phyloP scores from a whole-genome alignment of 1,140 invertebrate genomes.

The Babylonia areolata region DNA sequence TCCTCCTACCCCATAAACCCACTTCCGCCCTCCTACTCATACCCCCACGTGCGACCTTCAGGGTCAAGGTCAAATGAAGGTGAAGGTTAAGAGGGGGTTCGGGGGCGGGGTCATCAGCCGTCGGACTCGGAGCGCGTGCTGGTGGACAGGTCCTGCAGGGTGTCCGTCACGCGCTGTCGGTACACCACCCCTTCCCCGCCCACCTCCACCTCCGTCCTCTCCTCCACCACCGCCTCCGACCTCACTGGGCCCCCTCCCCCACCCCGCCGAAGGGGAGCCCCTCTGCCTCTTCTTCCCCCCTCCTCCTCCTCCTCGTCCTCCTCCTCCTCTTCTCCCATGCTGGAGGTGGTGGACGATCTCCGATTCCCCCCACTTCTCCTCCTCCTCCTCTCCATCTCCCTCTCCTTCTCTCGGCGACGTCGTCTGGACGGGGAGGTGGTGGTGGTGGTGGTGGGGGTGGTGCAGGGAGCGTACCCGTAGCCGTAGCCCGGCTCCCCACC shows the following conservation, averaged over 20 bases:
- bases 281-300: neutral
- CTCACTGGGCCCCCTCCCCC: neutral
- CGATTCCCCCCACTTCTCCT: too few relatives aligned
- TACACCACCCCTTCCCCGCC: neutral
- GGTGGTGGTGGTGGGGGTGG: neutral
- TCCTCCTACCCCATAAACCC: neutral
- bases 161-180: neutral
- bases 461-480: neutral
- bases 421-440: neutral
- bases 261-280: neutral
- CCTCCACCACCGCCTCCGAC: conserved; percentile 13
- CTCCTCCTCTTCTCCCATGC: neutral
- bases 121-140: neutral
- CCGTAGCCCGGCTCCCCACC: neutral
- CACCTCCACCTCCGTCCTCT: neutral
- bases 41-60: neutral
- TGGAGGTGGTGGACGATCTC: neutral
- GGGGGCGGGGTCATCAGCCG: neutral
- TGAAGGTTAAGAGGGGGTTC: neutral
- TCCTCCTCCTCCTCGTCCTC: neutral
- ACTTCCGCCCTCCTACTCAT: neutral
- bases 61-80: neutral
- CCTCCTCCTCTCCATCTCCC: neutral
- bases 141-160: neutral
- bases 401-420: neutral